phyloP scores from a whole-genome alignment of 2,888 invertebrate species.

The Drosophila acutilabella region DNA sequence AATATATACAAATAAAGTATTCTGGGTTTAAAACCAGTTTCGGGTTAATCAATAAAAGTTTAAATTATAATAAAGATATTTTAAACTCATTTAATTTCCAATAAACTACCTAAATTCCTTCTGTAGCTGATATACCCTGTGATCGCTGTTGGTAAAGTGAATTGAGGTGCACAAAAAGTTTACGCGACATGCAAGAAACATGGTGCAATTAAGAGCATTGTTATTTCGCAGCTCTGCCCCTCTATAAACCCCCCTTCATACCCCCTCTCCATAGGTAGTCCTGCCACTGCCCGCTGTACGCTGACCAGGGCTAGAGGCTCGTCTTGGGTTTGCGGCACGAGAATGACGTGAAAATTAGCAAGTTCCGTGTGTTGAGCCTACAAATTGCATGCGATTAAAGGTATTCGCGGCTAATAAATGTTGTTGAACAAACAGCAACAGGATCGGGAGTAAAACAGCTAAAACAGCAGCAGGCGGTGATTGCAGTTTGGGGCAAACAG shows the following conservation, averaged over 20 bases:
- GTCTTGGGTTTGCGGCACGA: slow-evolving; percentile 31
- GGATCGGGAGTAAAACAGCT: background rate
- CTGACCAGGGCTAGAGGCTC: background rate
- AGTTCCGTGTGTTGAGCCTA: slow-evolving; percentile 61
- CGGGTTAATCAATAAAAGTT: no score
- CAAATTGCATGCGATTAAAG: slow-evolving; percentile 80
- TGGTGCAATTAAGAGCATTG: slow-evolving; percentile 69
- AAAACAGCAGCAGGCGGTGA: slow-evolving; percentile 19
- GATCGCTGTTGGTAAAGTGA: slow-evolving; percentile 1
- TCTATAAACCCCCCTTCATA: background rate
- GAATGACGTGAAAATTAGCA: slow-evolving; percentile 75
- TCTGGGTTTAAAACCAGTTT: no score
- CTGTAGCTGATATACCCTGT: slow-evolving; percentile 13
- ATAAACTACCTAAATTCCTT: no score
- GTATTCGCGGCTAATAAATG: slow-evolving; percentile 79
- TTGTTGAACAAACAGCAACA: slow-evolving; percentile 69
- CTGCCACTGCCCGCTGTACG: background rate
- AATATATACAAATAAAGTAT: no score
- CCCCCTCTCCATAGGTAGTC: background rate
- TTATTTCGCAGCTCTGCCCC: slow-evolving; percentile 30
- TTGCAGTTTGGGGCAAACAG: slow-evolving; percentile 28
- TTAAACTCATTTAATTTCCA: no score
- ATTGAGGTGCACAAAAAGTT: slow-evolving; percentile 48
- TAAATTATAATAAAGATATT: no score
- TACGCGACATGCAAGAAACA: slow-evolving; percentile 72